Evolutionary conservation across 2,113 vertebrate genomes (phyloP).

Genomic region (Eclectus roratus): DNA sequence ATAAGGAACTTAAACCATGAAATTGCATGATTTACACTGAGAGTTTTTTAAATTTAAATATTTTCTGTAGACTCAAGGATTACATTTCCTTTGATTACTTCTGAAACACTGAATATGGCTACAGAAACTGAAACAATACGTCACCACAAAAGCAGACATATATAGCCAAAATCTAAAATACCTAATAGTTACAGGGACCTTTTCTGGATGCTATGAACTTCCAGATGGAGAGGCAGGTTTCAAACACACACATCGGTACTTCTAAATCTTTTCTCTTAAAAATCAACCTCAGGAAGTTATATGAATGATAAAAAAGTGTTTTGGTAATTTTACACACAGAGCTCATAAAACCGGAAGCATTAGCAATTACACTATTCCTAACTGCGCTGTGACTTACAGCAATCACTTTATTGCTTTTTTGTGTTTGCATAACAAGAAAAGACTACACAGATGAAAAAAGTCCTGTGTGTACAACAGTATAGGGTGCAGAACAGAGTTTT

Average conservation of each 20-base stretch:
- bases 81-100: background rate
- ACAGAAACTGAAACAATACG: background rate
- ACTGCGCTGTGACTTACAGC: background rate
- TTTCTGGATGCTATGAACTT: background rate
- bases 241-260: background rate
- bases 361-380: background rate
- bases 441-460: background rate
- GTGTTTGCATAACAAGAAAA: background rate
- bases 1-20: background rate
- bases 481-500: background rate
- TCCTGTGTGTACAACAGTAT: rapidly evolving
- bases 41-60: background rate
- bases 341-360: background rate
- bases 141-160: background rate
- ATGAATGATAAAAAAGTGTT: background rate
- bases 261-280: background rate
- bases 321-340: background rate
- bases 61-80: background rate
- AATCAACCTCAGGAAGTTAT: background rate
- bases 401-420: background rate
- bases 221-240: background rate
- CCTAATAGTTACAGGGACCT: background rate
- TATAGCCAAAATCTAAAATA: background rate
- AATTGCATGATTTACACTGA: background rate
- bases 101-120: background rate